Evolutionary conservation across 1,140 invertebrate species (phyloP).

Genomic region (Drosophila subpulchrella): DNA sequence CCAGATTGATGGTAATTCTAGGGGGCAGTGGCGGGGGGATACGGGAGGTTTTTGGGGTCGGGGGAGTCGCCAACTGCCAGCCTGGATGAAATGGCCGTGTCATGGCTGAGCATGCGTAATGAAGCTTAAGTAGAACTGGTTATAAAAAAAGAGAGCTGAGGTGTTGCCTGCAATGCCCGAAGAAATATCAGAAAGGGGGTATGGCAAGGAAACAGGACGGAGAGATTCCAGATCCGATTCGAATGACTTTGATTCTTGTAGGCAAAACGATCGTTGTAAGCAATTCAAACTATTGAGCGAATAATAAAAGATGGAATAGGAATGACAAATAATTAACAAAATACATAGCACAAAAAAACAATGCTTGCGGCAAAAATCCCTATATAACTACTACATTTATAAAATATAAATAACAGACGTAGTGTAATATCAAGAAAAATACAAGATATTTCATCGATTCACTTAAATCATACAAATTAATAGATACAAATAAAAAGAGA

Average conservation of each 20-base stretch:
- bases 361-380: too few relatives aligned
- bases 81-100: slow-evolving; percentile 57
- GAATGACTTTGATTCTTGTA: slow-evolving; percentile 21
- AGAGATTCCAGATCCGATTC: slow-evolving; percentile 15
- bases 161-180: slow-evolving; percentile 15
- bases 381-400: too few relatives aligned
- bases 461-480: too few relatives aligned
- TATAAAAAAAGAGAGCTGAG: slow-evolving; percentile 54
- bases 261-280: slow-evolving; percentile 23
- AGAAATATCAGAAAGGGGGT: slow-evolving; percentile 22
- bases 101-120: slow-evolving; percentile 82
- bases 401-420: too few relatives aligned
- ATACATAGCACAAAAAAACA: neutral
- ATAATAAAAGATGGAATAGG: slow-evolving; percentile 1
- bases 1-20: slow-evolving; percentile 45
- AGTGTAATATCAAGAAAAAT: too few relatives aligned
- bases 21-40: slow-evolving; percentile 12
- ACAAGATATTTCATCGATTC: too few relatives aligned
- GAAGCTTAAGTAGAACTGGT: slow-evolving; percentile 82
- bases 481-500: too few relatives aligned
- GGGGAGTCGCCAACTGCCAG: slow-evolving; percentile 25
- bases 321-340: neutral
- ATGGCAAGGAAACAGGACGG: neutral
- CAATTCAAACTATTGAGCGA: neutral
- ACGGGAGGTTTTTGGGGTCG: neutral